These are phyloP conservation scores for Hemichromis elongatus DNA, from an alignment of 2,113 vertebrate genomes.

Conservation along the genomic window DNA sequence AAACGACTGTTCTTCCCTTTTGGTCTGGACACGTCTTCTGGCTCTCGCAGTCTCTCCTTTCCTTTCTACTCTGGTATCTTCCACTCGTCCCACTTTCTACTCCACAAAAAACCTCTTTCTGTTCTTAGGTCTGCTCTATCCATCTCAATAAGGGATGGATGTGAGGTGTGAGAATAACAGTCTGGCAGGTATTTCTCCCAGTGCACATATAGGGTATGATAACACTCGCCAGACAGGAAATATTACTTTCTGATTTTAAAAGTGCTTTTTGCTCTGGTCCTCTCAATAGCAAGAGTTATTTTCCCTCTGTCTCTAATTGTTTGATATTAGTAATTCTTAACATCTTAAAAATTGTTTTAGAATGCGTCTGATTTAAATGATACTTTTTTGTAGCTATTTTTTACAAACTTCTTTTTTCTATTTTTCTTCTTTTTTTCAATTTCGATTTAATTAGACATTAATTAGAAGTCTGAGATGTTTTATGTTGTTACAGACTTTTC, in stretches of 20 bases:
- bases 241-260: neutral
- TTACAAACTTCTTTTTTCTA: no score
- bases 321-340: neutral
- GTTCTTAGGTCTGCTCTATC: neutral
- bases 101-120: neutral
- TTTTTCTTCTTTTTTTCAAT: neutral
- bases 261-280: neutral
- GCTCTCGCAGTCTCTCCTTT: neutral
- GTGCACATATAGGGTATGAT: neutral
- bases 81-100: neutral
- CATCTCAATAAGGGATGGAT: neutral
- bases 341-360: neutral
- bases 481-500: neutral
- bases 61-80: neutral
- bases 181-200: constrained; percentile 22
- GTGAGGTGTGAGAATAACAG: constrained; percentile 48
- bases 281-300: neutral
- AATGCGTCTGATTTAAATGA: neutral
- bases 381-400: neutral
- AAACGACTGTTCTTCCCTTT: neutral
- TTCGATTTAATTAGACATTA: neutral
- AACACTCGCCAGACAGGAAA: neutral
- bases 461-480: neutral
- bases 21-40: neutral
- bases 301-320: neutral